A percentile compares a stretch with the other conserved stretches of the same genome.
Conservation (phyloP, 2,113 vertebrate genomes). For the Alces alces region DNA sequence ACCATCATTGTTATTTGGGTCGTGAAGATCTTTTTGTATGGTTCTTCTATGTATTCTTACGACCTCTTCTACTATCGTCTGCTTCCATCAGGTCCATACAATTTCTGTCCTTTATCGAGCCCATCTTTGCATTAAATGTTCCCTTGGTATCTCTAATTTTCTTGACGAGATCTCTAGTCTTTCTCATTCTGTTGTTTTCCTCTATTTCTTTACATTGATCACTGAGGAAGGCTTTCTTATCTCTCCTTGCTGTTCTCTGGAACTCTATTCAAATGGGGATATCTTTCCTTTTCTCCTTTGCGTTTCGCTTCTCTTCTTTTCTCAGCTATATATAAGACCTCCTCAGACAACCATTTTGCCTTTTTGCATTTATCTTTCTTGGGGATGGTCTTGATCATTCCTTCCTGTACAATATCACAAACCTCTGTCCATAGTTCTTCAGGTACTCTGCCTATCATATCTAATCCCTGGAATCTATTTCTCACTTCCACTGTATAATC, state of each 20-base stretch:
- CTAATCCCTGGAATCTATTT: no score
- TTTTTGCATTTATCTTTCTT: no score
- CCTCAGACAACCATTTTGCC: no score
- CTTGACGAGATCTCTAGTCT: neutral
- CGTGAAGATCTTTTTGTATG: neutral
- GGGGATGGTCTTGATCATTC: no score
- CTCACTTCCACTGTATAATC: no score
- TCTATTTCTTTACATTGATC: neutral
- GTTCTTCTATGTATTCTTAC: neutral
- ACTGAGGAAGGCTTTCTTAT: neutral
- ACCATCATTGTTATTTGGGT: neutral
- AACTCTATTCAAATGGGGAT: neutral
- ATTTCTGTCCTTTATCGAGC: neutral
- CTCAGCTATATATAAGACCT: no score
- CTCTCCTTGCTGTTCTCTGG: neutral
- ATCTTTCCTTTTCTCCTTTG: neutral
- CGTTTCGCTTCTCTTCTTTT: neutral
- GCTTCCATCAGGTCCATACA: neutral
- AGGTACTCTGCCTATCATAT: no score
- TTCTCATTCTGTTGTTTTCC: neutral
- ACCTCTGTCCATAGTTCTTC: no score
- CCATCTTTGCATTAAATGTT: neutral
- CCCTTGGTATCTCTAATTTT: neutral
- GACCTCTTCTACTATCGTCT: neutral
- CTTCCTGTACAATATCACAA: no score